Evolutionary conservation across 2,888 invertebrate species (phyloP).

Genomic region (Trilocha varians): DNA sequence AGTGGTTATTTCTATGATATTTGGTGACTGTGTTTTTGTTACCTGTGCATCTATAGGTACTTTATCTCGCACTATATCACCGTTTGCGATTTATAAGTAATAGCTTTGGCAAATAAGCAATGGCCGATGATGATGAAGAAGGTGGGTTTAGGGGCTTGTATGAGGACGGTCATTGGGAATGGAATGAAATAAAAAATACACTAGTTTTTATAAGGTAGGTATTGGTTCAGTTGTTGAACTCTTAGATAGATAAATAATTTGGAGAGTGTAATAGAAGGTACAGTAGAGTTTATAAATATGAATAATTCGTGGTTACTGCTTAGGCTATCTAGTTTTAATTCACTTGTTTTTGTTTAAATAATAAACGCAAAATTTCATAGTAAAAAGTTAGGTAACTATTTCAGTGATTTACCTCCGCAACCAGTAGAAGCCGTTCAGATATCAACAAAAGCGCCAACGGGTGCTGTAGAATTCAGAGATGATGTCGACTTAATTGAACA

Average conservation of each 20-base stretch:
- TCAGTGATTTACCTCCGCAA: slow-evolving; percentile 44
- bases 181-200: slow-evolving; percentile 45
- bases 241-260: neutral
- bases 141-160: slow-evolving; percentile 45
- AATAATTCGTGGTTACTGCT: too few relatives aligned
- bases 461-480: slow-evolving; percentile 65
- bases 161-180: slow-evolving; percentile 67
- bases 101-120: too few relatives aligned
- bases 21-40: too few relatives aligned
- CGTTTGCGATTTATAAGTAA: too few relatives aligned
- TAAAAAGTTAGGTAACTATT: too few relatives aligned
- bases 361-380: slow-evolving; percentile 1
- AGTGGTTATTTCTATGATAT: too few relatives aligned
- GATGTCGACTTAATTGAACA: slow-evolving; percentile 69
- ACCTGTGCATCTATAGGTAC: too few relatives aligned
- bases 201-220: slow-evolving; percentile 60
- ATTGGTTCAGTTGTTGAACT: neutral
- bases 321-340: too few relatives aligned
- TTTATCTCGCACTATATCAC: too few relatives aligned
- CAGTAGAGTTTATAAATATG: too few relatives aligned
- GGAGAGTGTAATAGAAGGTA: too few relatives aligned
- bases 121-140: slow-evolving; percentile 60
- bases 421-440: slow-evolving; percentile 39
- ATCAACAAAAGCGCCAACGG: slow-evolving; percentile 47
- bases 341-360: too few relatives aligned